Base-by-base conservation (phyloP, 2,113 vertebrate genomes). In the Daphoenositta chrysoptera region DNA sequence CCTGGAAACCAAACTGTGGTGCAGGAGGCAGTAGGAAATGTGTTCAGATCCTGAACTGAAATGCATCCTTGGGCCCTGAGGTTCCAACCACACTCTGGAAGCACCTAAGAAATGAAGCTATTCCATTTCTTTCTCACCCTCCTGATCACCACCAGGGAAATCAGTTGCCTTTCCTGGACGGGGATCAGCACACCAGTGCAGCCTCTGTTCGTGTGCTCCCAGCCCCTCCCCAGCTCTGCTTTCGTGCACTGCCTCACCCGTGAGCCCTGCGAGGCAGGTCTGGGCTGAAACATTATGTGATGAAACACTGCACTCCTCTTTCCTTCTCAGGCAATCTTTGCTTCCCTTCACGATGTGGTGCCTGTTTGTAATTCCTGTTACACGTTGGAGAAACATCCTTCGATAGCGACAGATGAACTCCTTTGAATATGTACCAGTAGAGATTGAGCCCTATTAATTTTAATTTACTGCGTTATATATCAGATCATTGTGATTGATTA, bases 341-440 rank as follows among this genome's bases (percentile, higher is more conserved):
- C 51, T 6, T 71, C 69, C 33, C 31, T 24, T 63, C 47, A 72
- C 37, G 71, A 30, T 24, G 33, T 30, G 23, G 33, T 48, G 19
- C 18, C 83, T 11, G 1, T 58, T 95, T 88, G 90, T 56, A 90
- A 92, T 90, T 91, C 37, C 51, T 95, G 90, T 90, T 89, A 79
- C 18, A 48, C 26, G 42, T 37, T 56, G 42, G 30, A 87, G 77
- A 94, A 91, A 64, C 47, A 63, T 54, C 78, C 84, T 31, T 70
- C 76, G n/a, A 7, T 13, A 23, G 58, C 83, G 92, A 92, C 76
- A 93, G 72, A 92, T 39, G 40, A 14, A n/a, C 61, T 47, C 37
- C 60, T 83, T 69, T 69, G 76, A 37, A 73, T 45, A 33, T 24
- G 15, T 13, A 76, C 60, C 50, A 76, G 8, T 33, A 47, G 68